Percentiles rank a stretch among this genome's conserved stretches.
phyloP scores from a whole-genome alignment of 2,113 vertebrate species.

The Rhinoderma darwinii region DNA sequence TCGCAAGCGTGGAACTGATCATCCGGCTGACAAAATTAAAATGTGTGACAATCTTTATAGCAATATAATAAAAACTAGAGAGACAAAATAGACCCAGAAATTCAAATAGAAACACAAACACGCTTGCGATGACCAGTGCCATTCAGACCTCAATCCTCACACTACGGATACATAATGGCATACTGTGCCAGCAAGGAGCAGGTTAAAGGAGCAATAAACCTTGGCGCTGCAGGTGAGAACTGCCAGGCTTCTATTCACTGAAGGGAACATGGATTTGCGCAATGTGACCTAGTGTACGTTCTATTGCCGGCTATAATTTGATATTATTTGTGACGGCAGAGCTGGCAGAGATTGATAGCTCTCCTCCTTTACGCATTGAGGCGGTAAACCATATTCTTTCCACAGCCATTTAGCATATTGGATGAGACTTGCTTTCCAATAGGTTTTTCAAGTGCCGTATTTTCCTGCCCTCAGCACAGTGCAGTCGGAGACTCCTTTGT shows the following conservation, averaged over 20 bases:
- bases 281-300: constrained; percentile 10
- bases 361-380: constrained; percentile 1
- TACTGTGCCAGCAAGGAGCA: background rate
- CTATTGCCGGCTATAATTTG: constrained; percentile 12
- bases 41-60: too few species aligned
- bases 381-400: constrained; percentile 31
- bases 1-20: too few species aligned
- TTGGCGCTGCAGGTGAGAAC: constrained; percentile 7
- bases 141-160: background rate
- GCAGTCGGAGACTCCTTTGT: constrained; percentile 23
- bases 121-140: background rate
- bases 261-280: constrained; percentile 13
- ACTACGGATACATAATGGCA: background rate
- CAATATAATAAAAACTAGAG: background rate
- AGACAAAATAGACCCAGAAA: background rate
- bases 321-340: constrained; percentile 37
- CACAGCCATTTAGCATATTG: constrained; percentile 40
- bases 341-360: constrained; percentile 37
- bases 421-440: constrained; percentile 28
- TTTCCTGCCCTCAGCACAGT: constrained; percentile 1
- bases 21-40: too few species aligned
- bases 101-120: background rate
- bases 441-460: constrained; percentile 9
- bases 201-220: constrained; percentile 28
- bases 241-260: background rate